Base-by-base conservation (phyloP, 2,797 vertebrate species). In the Molossus alvarezi region DNA sequence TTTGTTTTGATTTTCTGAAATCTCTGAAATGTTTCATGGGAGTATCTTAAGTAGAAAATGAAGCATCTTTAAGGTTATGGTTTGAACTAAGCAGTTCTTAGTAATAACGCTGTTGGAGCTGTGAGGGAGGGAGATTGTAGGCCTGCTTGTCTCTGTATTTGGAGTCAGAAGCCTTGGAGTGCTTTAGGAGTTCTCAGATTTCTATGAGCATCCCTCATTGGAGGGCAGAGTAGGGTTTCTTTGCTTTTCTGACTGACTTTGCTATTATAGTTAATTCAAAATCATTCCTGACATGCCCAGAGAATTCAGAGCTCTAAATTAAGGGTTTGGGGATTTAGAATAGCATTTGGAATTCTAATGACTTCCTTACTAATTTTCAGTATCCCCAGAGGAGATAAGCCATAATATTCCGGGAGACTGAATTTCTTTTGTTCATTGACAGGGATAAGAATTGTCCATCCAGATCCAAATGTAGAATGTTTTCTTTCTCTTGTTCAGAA, bases 321-420 rank as follows among this genome's bases (percentile, higher is more conserved):
- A 94, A 75, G n/a, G 60, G 33, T n/a, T 88, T 87, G 18, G 86
- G 27, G 58, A 82, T 64, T 91, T 88, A 91, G 14, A 73, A 76
- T 41, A 90, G 75, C 21, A 33, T 94, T 94, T 81, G 64, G 55
- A 87, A 73, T 91, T 92, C 23, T 85, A 87, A 95, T 93, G 81
- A 64, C 60, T 73, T 97, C 57, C 73, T 95, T 82, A 29, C 51
- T 80, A 9, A 81, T 90, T 95, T 81, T 77, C 71, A 65, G 21
- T 53, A 23, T 73, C 29, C 93, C 48, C 45, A 76, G 71, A 77
- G 84, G 57, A 65, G 25, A 84, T 93, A 94, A 95, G 45, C 64
- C 13, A 0, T 87, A 87, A 48, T 79, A 67, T 62, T 65, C 77
- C 51, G 0, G 76, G 62, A 67, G 60, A 90, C 85, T 72, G n/a